phyloP scores from a whole-genome alignment of 2,888 invertebrate genomes.

The Belgica antarctica region DNA sequence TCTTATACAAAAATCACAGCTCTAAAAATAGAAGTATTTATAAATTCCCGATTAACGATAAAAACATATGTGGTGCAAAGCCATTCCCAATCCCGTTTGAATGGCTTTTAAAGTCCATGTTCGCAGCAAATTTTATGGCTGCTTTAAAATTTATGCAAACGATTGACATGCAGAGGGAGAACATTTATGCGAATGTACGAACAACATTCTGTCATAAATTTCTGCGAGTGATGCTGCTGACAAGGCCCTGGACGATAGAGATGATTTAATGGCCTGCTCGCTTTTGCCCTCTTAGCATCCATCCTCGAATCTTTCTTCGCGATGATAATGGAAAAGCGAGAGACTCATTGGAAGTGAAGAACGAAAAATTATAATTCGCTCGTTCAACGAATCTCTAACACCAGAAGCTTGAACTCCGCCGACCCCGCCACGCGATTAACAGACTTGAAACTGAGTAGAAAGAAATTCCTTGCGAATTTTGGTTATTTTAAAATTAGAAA shows the following conservation, averaged over 20 bases:
- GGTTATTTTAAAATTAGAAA: no score
- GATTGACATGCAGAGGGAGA: background rate
- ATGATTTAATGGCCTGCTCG: constrained; percentile 16
- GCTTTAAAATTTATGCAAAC: constrained; percentile 12
- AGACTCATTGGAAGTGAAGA: no score
- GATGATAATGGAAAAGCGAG: no score
- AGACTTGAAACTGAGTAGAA: no score
- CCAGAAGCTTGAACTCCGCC: no score
- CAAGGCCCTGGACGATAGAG: background rate
- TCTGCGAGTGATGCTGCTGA: background rate
- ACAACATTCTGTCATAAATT: constrained; percentile 18
- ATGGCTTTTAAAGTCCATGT: constrained; percentile 22
- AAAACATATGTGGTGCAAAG: constrained; percentile 40
- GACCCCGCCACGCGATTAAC: no score
- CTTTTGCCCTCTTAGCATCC: no score
- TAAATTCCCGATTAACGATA: constrained; percentile 38
- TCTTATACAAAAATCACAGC: no score
- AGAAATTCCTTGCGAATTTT: no score
- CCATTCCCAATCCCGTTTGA: background rate
- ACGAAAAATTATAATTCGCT: no score
- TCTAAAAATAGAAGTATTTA: constrained; percentile 35
- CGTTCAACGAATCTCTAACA: no score
- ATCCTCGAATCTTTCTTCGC: no score
- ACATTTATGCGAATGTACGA: background rate
- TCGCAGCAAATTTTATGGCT: constrained; percentile 4